A percentile compares a stretch with the other conserved stretches of the same genome.
These are phyloP conservation scores for Acrossocheilus wenchowensis DNA, from an alignment of 2,797 vertebrate genomes.

Conservation along the genomic window DNA sequence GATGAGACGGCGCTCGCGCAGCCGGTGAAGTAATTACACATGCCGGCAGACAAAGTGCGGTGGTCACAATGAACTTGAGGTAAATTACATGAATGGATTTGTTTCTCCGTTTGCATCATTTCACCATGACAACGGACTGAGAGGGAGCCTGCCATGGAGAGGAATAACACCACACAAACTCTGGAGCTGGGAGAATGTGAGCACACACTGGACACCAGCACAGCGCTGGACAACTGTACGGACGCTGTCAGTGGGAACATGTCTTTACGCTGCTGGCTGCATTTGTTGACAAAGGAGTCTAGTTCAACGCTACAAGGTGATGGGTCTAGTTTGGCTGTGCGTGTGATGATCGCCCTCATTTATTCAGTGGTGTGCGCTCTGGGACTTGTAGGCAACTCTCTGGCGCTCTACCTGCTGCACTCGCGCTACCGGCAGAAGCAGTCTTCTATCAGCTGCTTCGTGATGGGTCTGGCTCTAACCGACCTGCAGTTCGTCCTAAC, in stretches of 20 bases:
- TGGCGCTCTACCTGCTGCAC: slow-evolving; percentile 81
- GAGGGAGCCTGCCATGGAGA: slow-evolving; percentile 69
- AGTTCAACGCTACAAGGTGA: slow-evolving; percentile 76
- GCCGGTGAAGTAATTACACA: neutral
- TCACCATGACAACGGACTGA: slow-evolving; percentile 44
- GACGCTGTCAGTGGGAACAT: slow-evolving; percentile 69
- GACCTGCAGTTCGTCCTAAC: slow-evolving; percentile 82
- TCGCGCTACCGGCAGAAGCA: slow-evolving; percentile 79
- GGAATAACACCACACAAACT: slow-evolving; percentile 71
- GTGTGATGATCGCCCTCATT: slow-evolving; percentile 79
- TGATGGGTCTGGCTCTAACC: slow-evolving; percentile 80
- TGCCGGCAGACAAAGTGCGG: neutral
- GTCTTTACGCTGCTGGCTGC: slow-evolving; percentile 81
- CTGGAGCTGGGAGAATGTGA: slow-evolving; percentile 72
- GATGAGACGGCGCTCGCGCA: slow-evolving; percentile 10
- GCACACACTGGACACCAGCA: slow-evolving; percentile 68
- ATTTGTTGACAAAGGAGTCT: slow-evolving; percentile 77
- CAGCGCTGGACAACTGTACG: slow-evolving; percentile 67
- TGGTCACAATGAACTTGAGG: slow-evolving; percentile 16
- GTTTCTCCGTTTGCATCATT: neutral
- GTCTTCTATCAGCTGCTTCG: slow-evolving; percentile 79
- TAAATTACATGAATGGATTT: neutral
- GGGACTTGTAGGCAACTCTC: slow-evolving; percentile 81
- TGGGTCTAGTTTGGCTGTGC: slow-evolving; percentile 73
- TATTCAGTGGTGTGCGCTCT: slow-evolving; percentile 82